Evolutionary conservation across 2,888 invertebrate species (phyloP).

Genomic region (Crepidodera aurea): DNA sequence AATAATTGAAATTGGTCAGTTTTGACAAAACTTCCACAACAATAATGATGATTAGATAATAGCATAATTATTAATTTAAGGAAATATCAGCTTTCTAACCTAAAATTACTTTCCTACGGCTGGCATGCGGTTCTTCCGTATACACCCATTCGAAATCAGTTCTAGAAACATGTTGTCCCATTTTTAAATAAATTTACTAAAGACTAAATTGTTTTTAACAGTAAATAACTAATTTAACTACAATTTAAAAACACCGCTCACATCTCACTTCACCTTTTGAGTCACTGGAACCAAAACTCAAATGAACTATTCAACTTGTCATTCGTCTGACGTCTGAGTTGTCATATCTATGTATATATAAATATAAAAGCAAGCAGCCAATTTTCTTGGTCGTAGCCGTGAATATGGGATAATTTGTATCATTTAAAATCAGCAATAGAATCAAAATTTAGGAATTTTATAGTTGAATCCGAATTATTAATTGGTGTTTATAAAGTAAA

Average conservation of each 20-base stretch:
- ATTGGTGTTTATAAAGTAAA: too few relatives aligned
- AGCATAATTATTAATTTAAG: constrained; percentile 1
- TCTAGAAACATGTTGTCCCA: constrained; percentile 95
- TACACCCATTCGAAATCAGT: constrained; percentile 97
- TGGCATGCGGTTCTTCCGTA: constrained; percentile 97
- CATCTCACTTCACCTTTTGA: constrained; percentile 11
- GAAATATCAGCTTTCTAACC: constrained; percentile 65
- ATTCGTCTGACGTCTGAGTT: too few relatives aligned
- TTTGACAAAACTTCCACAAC: neutral
- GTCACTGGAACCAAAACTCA: too few relatives aligned
- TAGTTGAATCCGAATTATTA: too few relatives aligned
- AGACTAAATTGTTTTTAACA: neutral
- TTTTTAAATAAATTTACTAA: constrained; percentile 57
- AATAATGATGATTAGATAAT: constrained; percentile 18
- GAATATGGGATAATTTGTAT: too few relatives aligned
- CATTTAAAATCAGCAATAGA: too few relatives aligned
- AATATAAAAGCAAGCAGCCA: too few relatives aligned
- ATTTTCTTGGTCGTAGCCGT: too few relatives aligned
- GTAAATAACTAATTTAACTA: neutral
- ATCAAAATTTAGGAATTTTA: too few relatives aligned
- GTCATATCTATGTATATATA: too few relatives aligned
- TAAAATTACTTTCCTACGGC: constrained; percentile 90
- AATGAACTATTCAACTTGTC: too few relatives aligned
- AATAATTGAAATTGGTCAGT: neutral
- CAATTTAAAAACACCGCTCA: constrained; percentile 21